Base-by-base conservation (phyloP, 1,140 invertebrate genomes). In the Penaeus chinensis region DNA sequence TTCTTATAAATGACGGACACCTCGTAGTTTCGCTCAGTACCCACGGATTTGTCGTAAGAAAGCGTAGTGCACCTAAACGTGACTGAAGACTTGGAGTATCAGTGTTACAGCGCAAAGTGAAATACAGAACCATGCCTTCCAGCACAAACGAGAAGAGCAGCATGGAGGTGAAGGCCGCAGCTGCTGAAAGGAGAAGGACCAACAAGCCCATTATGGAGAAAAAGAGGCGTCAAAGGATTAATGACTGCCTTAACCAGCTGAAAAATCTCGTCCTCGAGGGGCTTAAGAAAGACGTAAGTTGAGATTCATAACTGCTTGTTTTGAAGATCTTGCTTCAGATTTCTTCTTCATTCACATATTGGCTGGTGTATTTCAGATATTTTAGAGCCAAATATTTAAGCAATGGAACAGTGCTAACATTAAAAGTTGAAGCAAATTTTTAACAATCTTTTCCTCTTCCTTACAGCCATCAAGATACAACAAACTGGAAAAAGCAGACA, bases 201-300 rank as follows among this genome's bases (percentile, higher is more conserved):
- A 89, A 89, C 69, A 89, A 89, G 69, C 89, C 83, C 65, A 84
- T 90, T 32, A 85, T 90, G 87, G 90, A 90, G 82, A 82, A 87
- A 37, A 90, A 89, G 60, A 84, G 98, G 90, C 94, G 98, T 87
- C 97, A 97, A 47, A 94, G 98, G 90, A 99, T 99, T 91, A 99
- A 99, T 93, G 95, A 97, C 90, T 98, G 96, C 91, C 93, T 99
- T 63, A 96, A 97, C 89, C 96, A 98, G 91, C 93, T 99, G 63
- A 99, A 99, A 93, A 95, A 95, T 65, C 74, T 89, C 71, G 84
- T 89, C 69, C 61, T 87, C 19, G 89, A 89, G 69, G 88, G 83
- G 24, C 88, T 89, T 3, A 89, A 89, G 66, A 89, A 96, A 97
- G 95, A 97, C 42, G 86, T 87, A 65, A 87, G 86, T 87, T 54